A percentile compares a stretch with the other conserved stretches of the same genome.
These are phyloP conservation scores for Macquaria ambigua DNA, from an alignment of 2,113 vertebrate genomes.

Conservation along the genomic window DNA sequence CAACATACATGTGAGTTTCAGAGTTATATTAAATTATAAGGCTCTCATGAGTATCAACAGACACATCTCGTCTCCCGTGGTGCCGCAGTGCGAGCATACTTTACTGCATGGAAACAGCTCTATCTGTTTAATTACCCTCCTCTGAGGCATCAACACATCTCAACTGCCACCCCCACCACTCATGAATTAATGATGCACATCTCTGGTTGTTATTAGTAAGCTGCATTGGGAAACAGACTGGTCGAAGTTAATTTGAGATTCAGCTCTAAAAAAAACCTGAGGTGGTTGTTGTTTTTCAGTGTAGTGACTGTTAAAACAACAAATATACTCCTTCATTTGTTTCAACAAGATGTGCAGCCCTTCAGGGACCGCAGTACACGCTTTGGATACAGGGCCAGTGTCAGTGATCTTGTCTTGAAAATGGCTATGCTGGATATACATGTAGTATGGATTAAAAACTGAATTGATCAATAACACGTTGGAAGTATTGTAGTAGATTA, in stretches of 20 bases:
- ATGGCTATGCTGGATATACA: neutral
- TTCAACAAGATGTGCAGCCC: conserved; percentile 14
- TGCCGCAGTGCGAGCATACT: conserved; percentile 41
- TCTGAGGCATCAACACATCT: conserved; percentile 76
- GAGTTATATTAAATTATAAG: conserved; percentile 46
- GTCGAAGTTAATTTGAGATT: conserved; percentile 73
- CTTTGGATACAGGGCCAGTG: conserved; percentile 16
- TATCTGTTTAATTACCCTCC: conserved; percentile 82
- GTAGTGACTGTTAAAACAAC: conserved; percentile 31
- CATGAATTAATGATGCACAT: conserved; percentile 83
- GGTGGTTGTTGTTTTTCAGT: conserved; percentile 50
- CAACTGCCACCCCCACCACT: conserved; percentile 72
- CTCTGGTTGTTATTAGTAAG: conserved; percentile 77
- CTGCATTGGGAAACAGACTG: conserved; percentile 68
- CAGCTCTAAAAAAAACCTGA: conserved; percentile 20
- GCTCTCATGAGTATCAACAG: conserved; percentile 48
- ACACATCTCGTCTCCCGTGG: conserved; percentile 55
- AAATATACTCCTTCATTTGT: conserved; percentile 21
- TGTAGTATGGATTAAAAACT: conserved; percentile 3
- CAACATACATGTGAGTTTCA: conserved; percentile 47
- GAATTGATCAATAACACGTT: conserved; percentile 2
- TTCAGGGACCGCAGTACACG: neutral
- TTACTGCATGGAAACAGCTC: conserved; percentile 72
- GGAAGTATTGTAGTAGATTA: neutral
- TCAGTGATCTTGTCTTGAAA: neutral